A percentile compares a stretch with the other conserved stretches of the same genome.
Conservation (phyloP, 2,797 vertebrate genomes). For the Sebastes hopkinsi region DNA sequence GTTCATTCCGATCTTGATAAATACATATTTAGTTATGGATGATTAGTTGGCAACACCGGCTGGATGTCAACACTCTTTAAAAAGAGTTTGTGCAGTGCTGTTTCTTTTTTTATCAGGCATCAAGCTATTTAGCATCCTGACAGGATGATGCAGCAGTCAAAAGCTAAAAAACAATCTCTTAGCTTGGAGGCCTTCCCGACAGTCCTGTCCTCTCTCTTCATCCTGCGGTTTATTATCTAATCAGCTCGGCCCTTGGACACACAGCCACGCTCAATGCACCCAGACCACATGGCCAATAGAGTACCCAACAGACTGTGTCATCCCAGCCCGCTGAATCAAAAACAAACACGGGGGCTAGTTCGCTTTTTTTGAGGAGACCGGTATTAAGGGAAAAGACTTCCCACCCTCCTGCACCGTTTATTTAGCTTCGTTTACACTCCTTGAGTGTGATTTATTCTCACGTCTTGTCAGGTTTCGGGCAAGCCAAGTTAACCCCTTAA, state of each 20-base stretch:
- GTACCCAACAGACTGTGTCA: constrained; percentile 85
- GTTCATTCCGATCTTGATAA: constrained; percentile 55
- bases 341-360: constrained; percentile 80
- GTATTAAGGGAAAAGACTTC: constrained; percentile 60
- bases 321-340: constrained; percentile 81
- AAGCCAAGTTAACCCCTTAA: background rate
- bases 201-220: constrained; percentile 37
- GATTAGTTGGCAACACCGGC: constrained; percentile 23
- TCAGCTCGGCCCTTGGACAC: constrained; percentile 75
- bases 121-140: constrained; percentile 30
- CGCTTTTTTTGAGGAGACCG: constrained; percentile 53
- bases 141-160: constrained; percentile 29
- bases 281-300: constrained; percentile 85
- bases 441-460: constrained; percentile 59
- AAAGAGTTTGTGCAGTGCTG: constrained; percentile 37
- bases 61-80: constrained; percentile 51
- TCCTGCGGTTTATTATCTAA: constrained; percentile 81
- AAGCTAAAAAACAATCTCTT: constrained; percentile 10
- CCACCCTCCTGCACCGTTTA: constrained; percentile 49
- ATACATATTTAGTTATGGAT: constrained; percentile 32
- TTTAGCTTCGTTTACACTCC: constrained; percentile 54
- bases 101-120: constrained; percentile 39
- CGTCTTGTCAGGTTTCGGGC: constrained; percentile 24
- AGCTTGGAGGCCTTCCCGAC: constrained; percentile 3
- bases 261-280: constrained; percentile 80